phyloP scores from a whole-genome alignment of 35 echinoderm and acorn worm species.

The Anneissia japonica region DNA sequence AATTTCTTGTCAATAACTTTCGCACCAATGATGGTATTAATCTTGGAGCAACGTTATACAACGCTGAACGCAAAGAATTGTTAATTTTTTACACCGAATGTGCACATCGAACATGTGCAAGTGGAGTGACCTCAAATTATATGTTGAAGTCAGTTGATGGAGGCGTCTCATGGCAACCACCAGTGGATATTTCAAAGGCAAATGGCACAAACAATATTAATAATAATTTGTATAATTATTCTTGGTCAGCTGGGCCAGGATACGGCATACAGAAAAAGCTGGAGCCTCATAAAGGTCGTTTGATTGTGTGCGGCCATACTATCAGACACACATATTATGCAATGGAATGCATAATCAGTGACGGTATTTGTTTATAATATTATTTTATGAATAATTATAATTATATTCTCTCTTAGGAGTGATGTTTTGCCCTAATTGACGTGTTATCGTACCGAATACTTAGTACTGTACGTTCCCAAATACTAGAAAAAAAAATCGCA shows the following conservation, averaged over 20 bases:
- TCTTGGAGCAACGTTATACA: neutral
- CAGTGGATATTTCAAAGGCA: neutral
- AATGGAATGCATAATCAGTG: slow-evolving; percentile 70
- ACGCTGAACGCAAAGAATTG: neutral
- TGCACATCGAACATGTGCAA: neutral
- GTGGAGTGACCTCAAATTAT: neutral
- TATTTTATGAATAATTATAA: no score
- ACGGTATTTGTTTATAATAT: no score
- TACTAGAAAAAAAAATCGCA: no score
- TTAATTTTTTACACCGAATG: neutral
- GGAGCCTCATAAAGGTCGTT: slow-evolving; percentile 55
- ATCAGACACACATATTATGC: slow-evolving; percentile 13
- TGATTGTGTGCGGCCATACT: slow-evolving; percentile 76
- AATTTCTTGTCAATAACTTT: neutral
- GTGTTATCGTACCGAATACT: no score
- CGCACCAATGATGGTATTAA: neutral
- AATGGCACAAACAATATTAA: neutral
- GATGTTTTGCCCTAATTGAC: no score
- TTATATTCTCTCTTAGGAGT: no score
- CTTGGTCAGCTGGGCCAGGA: slow-evolving; percentile 70
- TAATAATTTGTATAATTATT: neutral
- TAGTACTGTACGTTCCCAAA: no score
- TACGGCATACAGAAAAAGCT: slow-evolving; percentile 82
- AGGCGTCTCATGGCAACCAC: neutral
- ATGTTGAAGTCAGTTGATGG: neutral